These are phyloP conservation scores for Meloidogyne chitwoodi DNA, from an alignment of 1,140 invertebrate genomes.

Conservation along the genomic window DNA sequence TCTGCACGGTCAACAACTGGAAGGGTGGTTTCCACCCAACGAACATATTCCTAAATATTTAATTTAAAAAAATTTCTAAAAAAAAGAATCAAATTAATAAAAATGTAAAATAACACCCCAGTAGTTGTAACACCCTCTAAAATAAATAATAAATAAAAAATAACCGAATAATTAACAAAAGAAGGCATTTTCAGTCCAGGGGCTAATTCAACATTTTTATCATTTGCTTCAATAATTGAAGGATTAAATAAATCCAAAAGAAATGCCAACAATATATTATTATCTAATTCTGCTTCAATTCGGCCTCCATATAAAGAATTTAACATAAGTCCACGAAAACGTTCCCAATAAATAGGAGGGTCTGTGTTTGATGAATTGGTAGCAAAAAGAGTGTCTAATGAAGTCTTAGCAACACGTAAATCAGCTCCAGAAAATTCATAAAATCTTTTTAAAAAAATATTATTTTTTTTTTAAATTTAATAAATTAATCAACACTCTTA, in stretches of 20 bases:
- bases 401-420: constrained; percentile 68
- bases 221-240: constrained; percentile 7
- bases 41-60: constrained; percentile 64
- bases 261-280: constrained; percentile 72
- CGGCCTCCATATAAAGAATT: constrained; percentile 81
- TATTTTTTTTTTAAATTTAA: neutral
- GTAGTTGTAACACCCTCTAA: too few relatives aligned
- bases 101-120: too few relatives aligned
- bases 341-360: constrained; percentile 69
- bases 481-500: neutral
- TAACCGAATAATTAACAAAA: constrained; percentile 24
- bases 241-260: constrained; percentile 22
- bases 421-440: constrained; percentile 86
- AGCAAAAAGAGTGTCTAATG: constrained; percentile 48
- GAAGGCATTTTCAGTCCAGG: constrained; percentile 27
- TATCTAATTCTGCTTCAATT: constrained; percentile 77
- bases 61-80: constrained; percentile 55
- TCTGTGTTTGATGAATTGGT: constrained; percentile 4
- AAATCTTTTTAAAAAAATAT: constrained; percentile 64
- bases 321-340: constrained; percentile 75
- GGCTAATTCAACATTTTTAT: constrained; percentile 1
- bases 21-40: constrained; percentile 46
- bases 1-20: constrained; percentile 66
- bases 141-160: too few relatives aligned
- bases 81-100: too few relatives aligned